These are phyloP conservation scores for Clepsis dumicolana DNA, from an alignment of 2,888 invertebrate genomes.

Conservation along the genomic window DNA sequence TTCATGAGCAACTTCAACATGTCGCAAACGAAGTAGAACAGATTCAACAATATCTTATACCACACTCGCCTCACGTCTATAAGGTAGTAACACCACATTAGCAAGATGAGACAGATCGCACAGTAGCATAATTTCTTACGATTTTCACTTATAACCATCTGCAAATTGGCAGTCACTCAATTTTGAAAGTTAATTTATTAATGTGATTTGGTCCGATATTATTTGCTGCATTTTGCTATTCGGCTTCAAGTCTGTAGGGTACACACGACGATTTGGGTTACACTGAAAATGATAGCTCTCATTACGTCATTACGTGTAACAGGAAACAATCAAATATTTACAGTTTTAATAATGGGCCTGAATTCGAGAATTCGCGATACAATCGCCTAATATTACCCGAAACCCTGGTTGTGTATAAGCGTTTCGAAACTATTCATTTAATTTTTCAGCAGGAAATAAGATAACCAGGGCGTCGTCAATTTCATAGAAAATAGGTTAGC, in stretches of 20 bases:
- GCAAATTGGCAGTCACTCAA: slow-evolving; percentile 55
- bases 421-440: not conserved
- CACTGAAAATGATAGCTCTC: not conserved
- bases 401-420: not conserved
- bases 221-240: slow-evolving; percentile 8
- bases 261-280: slow-evolving; percentile 9
- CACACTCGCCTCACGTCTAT: slow-evolving; percentile 75
- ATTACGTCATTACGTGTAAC: slow-evolving; percentile 21
- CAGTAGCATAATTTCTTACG: slow-evolving; percentile 69
- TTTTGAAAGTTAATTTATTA: slow-evolving; percentile 33
- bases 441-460: not conserved
- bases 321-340: slow-evolving; percentile 37
- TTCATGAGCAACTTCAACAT: slow-evolving; percentile 77
- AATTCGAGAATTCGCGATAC: slow-evolving; percentile 18
- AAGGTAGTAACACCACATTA: slow-evolving; percentile 63
- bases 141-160: slow-evolving; percentile 77
- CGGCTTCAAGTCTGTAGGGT: slow-evolving; percentile 12
- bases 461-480: not conserved
- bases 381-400: slow-evolving; percentile 5
- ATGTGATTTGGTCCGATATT: slow-evolving; percentile 44
- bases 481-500: too few relatives aligned
- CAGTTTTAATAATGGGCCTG: slow-evolving; percentile 25
- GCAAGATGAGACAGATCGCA: slow-evolving; percentile 56
- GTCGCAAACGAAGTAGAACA: slow-evolving; percentile 77
- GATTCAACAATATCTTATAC: slow-evolving; percentile 74